Percentiles rank a stretch among this genome's conserved stretches.
These are phyloP conservation scores for Caerostris darwini DNA, from an alignment of 1,140 invertebrate genomes.

Conservation along the genomic window DNA sequence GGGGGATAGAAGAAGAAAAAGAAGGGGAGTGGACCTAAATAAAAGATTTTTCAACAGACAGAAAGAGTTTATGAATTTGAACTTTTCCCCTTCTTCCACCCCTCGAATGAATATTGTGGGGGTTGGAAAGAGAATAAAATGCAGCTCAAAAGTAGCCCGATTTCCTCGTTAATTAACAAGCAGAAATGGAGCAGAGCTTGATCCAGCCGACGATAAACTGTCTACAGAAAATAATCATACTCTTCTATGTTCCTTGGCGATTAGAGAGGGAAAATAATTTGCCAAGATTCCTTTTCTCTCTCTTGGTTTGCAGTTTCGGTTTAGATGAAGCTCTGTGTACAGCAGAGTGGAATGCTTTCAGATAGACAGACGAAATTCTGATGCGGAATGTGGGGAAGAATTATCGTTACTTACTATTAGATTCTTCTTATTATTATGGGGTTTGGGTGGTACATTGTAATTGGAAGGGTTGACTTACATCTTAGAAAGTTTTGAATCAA, in stretches of 20 bases:
- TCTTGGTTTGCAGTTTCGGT: neutral
- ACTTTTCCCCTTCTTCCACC: slow-evolving; percentile 45
- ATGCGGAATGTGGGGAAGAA: too few species aligned
- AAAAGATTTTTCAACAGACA: slow-evolving; percentile 49
- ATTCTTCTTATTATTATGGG: too few species aligned
- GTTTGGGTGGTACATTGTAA: too few species aligned
- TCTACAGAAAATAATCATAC: slow-evolving; percentile 64
- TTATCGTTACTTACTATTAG: too few species aligned
- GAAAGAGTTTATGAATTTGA: slow-evolving; percentile 69
- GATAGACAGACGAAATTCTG: too few species aligned
- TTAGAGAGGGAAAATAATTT: slow-evolving; percentile 62
- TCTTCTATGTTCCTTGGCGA: slow-evolving; percentile 50
- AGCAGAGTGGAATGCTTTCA: too few species aligned
- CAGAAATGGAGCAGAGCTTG: neutral
- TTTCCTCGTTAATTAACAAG: slow-evolving; percentile 65
- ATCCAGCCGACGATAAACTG: slow-evolving; percentile 55
- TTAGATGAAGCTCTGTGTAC: too few species aligned
- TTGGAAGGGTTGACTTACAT: too few species aligned
- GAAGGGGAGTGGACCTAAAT: neutral
- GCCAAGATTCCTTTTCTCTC: neutral
- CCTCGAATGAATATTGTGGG: slow-evolving; percentile 12
- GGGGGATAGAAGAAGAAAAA: neutral
- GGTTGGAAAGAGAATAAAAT: neutral
- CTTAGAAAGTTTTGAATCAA: too few species aligned
- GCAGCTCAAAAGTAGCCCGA: neutral